Evolutionary conservation across 1,140 invertebrate genomes (phyloP).

Genomic region (Aphis gossypii): DNA sequence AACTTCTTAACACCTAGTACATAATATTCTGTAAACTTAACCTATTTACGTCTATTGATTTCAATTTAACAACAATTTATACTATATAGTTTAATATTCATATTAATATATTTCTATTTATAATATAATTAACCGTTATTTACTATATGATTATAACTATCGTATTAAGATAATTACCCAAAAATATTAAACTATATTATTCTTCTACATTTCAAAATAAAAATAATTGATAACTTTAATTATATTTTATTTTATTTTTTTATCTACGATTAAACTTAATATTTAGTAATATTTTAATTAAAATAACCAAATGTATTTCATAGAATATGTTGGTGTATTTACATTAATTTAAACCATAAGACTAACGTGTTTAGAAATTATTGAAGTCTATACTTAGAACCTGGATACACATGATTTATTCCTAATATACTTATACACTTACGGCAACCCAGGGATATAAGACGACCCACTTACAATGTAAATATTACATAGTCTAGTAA

Average conservation of each 20-base stretch:
- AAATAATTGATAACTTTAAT: background rate
- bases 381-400: background rate
- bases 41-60: background rate
- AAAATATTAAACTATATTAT: background rate
- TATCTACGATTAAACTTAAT: background rate
- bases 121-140: background rate
- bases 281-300: background rate
- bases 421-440: background rate
- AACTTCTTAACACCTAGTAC: background rate
- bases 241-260: background rate
- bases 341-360: background rate
- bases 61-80: background rate
- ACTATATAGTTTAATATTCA: no score
- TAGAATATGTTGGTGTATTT: background rate
- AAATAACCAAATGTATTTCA: background rate
- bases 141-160: no score
- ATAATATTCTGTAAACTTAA: background rate
- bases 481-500: background rate
- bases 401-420: background rate
- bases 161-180: background rate
- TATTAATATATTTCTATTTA: no score
- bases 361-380: background rate
- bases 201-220: background rate
- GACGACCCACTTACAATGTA: slow-evolving; percentile 12
- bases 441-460: background rate